Base-by-base conservation (phyloP, 64 coral and sea anemone species). In the Actinia equina region DNA sequence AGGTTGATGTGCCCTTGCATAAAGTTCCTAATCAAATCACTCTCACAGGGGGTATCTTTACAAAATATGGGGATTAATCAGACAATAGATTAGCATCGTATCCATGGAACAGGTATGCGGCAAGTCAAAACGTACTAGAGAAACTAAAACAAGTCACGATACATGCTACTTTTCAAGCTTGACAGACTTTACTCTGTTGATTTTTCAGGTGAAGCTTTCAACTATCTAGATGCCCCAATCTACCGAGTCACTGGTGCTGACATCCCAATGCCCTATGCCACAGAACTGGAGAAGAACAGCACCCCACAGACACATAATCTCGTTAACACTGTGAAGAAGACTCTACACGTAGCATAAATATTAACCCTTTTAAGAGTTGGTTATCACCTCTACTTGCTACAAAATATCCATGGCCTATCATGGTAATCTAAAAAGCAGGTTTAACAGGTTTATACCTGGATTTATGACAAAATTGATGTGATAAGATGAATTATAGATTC, bases 201-300 rank as follows among this genome's bases (percentile, higher is more conserved):
- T 49, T 49, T 74, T 77, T 26, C 49, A 99, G 97, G 97, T 93
- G 97, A 99, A 86, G 97, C 87, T 2, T 99, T 99, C 82, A 90
- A 99, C 67, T 90, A 93, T 52, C 90, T 99, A 17, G 97, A 99
- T 37, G 93, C 90, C 2, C 97, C 97, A 4, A 87, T 99, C 16
- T 91, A 86, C 80, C 90, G 97, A 45, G 97, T 99, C 0, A 99
- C 97, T 43, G 97, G 97, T 19, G 97, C 97, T 7, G 97, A 99
- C 42, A 90, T 99, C 2, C 97, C 97, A 20, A 99, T 99, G 97
- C 97, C 97, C 43, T 99, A 99, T 54, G 97, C 97, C 18, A 80
- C 91, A 13, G 89, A 89, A 41, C 85, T 99, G 57, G 97, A 99
- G 87, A 79, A 88, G 86, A 88, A 91, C 44, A 65, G 93, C n/a